Percentiles rank a stretch among this genome's conserved stretches.
Conservation (phyloP, 2,888 invertebrate species). For the Julus scandinavius region DNA sequence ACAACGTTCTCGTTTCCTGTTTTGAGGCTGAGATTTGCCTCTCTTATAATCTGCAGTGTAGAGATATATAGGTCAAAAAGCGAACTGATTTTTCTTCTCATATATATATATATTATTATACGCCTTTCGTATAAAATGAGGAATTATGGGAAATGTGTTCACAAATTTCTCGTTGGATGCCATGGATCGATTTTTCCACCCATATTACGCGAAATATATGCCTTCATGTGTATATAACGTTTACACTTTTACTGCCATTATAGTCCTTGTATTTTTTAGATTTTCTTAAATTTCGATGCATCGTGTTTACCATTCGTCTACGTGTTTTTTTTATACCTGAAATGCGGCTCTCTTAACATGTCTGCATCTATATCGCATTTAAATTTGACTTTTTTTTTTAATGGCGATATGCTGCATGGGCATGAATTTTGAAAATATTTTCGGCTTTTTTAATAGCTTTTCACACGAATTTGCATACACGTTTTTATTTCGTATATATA, state of each 20-base stretch:
- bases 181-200: background rate
- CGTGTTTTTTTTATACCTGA: background rate
- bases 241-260: background rate
- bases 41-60: too few relatives aligned
- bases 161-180: background rate
- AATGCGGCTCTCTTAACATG: background rate
- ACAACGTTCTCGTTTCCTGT: too few relatives aligned
- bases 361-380: background rate
- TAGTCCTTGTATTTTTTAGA: background rate
- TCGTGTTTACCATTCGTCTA: background rate
- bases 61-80: background rate
- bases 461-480: background rate
- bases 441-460: constrained; percentile 2
- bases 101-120: background rate
- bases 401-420: background rate
- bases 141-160: background rate
- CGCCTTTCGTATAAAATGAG: background rate
- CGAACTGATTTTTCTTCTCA: background rate
- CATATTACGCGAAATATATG: background rate
- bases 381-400: background rate
- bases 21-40: too few relatives aligned
- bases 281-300: background rate
- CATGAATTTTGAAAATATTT: background rate
- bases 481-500: background rate
- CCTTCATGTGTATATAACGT: background rate